Evolutionary conservation across 2,888 invertebrate genomes (phyloP).

Genomic region (Platerodrilus igneus): DNA sequence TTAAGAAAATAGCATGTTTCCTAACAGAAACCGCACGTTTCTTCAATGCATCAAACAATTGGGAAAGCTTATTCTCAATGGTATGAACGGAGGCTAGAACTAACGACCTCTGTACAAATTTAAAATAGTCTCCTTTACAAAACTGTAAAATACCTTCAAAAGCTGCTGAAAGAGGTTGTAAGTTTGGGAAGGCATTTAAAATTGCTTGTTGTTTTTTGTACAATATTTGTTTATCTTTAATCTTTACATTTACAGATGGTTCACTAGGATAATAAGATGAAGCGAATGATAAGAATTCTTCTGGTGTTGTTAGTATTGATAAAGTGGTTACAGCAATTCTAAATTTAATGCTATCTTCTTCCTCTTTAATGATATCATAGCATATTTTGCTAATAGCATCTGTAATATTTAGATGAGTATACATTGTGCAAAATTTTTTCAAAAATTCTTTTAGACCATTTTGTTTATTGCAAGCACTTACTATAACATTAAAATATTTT

Average conservation of each 20-base stretch:
- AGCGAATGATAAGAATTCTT: too few species aligned
- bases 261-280: too few species aligned
- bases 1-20: slow-evolving; percentile 16
- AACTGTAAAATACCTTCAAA: slow-evolving; percentile 10
- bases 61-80: slow-evolving; percentile 9
- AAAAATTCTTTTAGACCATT: neutral
- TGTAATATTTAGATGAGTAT: neutral
- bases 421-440: neutral
- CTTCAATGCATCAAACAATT: slow-evolving; percentile 7
- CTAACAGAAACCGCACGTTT: slow-evolving; percentile 11
- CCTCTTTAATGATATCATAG: neutral
- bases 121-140: slow-evolving; percentile 16
- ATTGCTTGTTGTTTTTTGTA: too few species aligned
- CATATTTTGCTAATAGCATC: neutral
- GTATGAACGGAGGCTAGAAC: slow-evolving; percentile 7
- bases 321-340: too few species aligned
- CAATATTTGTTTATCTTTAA: too few species aligned
- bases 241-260: too few species aligned
- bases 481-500: too few species aligned
- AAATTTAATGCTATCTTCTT: too few species aligned
- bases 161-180: neutral
- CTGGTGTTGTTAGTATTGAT: too few species aligned
- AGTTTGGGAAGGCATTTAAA: too few species aligned
- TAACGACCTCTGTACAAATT: slow-evolving; percentile 9
- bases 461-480: neutral